phyloP scores from a whole-genome alignment of 2,888 invertebrate species.

The Drosophila koepferae region DNA sequence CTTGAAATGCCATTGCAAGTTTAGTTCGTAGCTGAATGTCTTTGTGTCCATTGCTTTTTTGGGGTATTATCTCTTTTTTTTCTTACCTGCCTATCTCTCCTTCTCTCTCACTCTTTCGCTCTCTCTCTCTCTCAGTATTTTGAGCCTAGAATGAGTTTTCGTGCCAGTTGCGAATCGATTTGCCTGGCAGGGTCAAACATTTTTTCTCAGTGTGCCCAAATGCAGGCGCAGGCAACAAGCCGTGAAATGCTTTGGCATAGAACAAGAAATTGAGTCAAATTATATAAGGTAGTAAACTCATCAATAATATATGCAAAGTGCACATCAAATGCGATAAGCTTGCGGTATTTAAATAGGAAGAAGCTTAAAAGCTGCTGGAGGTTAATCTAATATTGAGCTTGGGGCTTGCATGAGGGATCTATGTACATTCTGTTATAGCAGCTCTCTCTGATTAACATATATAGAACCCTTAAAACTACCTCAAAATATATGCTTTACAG shows the following conservation, averaged over 20 bases:
- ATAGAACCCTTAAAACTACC: no score
- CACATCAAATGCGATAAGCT: not conserved
- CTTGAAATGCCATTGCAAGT: conserved; percentile 59
- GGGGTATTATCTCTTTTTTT: conserved; percentile 7
- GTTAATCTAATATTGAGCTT: not conserved
- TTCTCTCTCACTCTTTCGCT: not conserved
- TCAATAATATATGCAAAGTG: not conserved
- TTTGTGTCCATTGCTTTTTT: conserved; percentile 26
- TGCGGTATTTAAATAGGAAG: not conserved
- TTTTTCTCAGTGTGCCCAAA: conserved; percentile 2
- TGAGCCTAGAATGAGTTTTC: conserved; percentile 38
- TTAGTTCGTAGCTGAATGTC: conserved; percentile 30
- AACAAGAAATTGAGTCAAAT: not conserved
- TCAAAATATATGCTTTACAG: no score
- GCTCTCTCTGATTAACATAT: no score
- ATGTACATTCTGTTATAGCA: no score
- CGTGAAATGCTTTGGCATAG: conserved; percentile 33
- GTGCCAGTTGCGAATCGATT: conserved; percentile 31
- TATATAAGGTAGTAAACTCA: not conserved
- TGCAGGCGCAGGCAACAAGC: conserved; percentile 21
- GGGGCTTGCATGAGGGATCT: no score
- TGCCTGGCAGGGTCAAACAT: conserved; percentile 30
- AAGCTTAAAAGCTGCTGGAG: no score
- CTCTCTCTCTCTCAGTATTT: not conserved
- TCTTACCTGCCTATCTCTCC: not conserved